phyloP scores from a whole-genome alignment of 2,888 invertebrate genomes.

The Pinctada fucata region DNA sequence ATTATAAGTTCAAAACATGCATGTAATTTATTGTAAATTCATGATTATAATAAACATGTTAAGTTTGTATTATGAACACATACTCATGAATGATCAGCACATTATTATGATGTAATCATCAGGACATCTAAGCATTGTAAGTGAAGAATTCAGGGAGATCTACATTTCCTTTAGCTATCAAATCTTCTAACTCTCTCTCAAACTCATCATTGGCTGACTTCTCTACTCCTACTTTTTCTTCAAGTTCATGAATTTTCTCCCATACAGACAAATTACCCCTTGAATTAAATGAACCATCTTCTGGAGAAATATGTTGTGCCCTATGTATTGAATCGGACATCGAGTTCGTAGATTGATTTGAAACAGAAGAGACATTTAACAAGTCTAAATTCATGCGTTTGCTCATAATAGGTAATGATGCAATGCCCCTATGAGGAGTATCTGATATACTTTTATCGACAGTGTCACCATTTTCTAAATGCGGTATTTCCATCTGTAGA shows the following conservation, averaged over 20 bases:
- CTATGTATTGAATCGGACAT: not conserved
- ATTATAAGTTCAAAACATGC: too few species aligned
- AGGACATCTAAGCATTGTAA: not conserved
- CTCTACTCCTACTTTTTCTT: conserved; percentile 47
- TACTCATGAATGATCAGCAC: too few species aligned
- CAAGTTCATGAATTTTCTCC: conserved; percentile 44
- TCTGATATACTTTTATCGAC: not conserved
- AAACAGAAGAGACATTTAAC: conserved; percentile 1
- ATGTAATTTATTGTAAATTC: too few species aligned
- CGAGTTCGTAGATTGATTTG: not conserved
- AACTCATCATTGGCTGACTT: conserved; percentile 56
- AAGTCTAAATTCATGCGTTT: not conserved
- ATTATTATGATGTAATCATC: not conserved
- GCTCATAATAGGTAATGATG: not conserved
- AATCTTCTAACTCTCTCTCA: conserved; percentile 54
- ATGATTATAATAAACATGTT: too few species aligned
- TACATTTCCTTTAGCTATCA: conserved; percentile 21
- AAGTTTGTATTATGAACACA: too few species aligned
- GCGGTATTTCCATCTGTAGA: not conserved
- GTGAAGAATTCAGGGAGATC: not conserved
- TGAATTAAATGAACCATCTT: conserved; percentile 26
- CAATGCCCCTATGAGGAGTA: not conserved
- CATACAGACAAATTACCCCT: conserved; percentile 42
- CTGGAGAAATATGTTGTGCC: not conserved
- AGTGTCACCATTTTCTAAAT: not conserved